Conservation (phyloP, 2,113 vertebrate genomes). For the Polypterus senegalus region DNA sequence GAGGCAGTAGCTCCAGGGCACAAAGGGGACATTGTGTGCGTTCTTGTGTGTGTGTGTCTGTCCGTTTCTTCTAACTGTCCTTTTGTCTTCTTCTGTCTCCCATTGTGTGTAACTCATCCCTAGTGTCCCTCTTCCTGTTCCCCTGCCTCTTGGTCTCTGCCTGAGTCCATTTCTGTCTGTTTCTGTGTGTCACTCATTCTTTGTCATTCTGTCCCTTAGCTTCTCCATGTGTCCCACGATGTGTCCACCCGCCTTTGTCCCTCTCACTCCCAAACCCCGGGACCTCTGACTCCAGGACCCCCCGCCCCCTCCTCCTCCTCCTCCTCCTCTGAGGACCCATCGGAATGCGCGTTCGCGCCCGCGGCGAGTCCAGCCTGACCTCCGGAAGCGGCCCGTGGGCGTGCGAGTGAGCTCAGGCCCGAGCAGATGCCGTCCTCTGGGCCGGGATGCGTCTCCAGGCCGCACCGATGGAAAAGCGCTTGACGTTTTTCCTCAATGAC, state of each 20-base stretch:
- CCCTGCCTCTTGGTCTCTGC: background rate
- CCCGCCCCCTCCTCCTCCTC: background rate
- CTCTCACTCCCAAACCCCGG: background rate
- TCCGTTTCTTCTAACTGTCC: slow-evolving; percentile 3
- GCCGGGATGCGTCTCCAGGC: slow-evolving; percentile 42
- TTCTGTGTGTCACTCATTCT: background rate
- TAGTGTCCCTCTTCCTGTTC: slow-evolving; percentile 1
- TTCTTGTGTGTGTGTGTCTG: slow-evolving; percentile 2
- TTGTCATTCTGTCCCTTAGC: background rate
- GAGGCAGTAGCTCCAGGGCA: background rate
- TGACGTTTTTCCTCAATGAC: slow-evolving; percentile 51
- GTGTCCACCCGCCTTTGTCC: background rate
- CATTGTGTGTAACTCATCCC: background rate
- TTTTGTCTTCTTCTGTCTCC: slow-evolving; percentile 10
- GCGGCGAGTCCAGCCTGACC: background rate
- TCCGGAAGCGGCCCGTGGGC: background rate
- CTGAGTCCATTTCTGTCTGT: slow-evolving; percentile 1
- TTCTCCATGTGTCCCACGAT: background rate
- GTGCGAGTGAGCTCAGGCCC: slow-evolving; percentile 29
- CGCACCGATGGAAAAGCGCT: slow-evolving; percentile 52
- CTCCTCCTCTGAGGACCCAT: too few species aligned
- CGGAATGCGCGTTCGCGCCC: background rate
- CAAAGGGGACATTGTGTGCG: background rate
- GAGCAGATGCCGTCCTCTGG: slow-evolving; percentile 35
- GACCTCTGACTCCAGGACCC: background rate